Percentiles rank a stretch among this genome's conserved stretches.
phyloP scores from a whole-genome alignment of 1,140 invertebrate genomes.

The Helicoverpa armigera region DNA sequence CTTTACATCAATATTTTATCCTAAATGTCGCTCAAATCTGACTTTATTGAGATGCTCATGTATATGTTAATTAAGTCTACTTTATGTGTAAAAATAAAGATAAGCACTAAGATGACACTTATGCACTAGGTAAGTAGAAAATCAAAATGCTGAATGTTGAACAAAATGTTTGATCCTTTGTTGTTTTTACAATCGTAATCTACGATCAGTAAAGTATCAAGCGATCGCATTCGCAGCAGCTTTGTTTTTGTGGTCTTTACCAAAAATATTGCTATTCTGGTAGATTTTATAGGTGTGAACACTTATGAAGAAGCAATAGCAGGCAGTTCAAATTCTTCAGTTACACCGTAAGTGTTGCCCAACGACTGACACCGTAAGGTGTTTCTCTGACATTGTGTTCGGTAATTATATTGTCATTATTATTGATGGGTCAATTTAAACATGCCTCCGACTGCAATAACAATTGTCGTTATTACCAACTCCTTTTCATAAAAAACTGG shows the following conservation, averaged over 20 bases:
- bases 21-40: slow-evolving; percentile 4
- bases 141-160: too few relatives aligned
- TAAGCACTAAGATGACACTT: background rate
- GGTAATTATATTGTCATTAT: slow-evolving; percentile 33
- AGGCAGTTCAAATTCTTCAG: background rate
- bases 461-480: background rate
- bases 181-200: too few relatives aligned
- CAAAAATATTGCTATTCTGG: too few relatives aligned
- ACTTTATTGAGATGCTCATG: background rate
- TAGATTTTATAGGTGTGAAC: too few relatives aligned
- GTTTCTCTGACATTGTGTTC: background rate
- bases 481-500: background rate
- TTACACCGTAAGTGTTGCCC: background rate
- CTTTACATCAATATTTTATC: background rate
- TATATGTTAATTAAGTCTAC: slow-evolving; percentile 9
- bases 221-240: too few relatives aligned
- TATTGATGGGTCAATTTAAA: slow-evolving; percentile 34
- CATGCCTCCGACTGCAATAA: background rate
- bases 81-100: background rate
- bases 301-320: too few relatives aligned
- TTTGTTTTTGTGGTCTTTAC: too few relatives aligned
- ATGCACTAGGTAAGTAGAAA: too few relatives aligned
- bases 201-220: too few relatives aligned
- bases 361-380: background rate
- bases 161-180: too few relatives aligned